A percentile compares a stretch with the other conserved stretches of the same genome.
These are phyloP conservation scores for Apaloderma vittatum DNA, from an alignment of 2,113 vertebrate species.

Conservation along the genomic window DNA sequence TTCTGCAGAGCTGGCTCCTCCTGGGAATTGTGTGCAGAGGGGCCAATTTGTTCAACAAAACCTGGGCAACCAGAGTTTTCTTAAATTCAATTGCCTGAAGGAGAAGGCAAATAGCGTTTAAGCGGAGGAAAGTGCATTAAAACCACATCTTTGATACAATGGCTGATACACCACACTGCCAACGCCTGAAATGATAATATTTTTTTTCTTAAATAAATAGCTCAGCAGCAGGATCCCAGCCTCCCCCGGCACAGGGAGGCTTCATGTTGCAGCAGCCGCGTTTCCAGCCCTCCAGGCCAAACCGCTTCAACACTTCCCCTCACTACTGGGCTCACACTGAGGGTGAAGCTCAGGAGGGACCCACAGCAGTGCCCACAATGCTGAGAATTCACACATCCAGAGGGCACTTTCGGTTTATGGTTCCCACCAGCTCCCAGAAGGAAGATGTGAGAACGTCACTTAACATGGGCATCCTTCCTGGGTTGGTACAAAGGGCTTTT, in stretches of 20 bases:
- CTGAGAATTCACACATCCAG: neutral
- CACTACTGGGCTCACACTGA: neutral
- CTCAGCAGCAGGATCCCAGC: slow-evolving; percentile 23
- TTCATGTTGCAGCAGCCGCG: neutral
- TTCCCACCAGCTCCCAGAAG: neutral
- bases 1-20: slow-evolving; percentile 70
- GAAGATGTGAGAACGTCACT: neutral
- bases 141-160: slow-evolving; percentile 72
- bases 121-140: slow-evolving; percentile 72
- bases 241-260: neutral
- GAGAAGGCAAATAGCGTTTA: slow-evolving; percentile 75
- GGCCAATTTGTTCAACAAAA: slow-evolving; percentile 68
- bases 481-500: neutral
- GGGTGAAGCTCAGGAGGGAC: neutral
- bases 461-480: neutral
- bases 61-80: slow-evolving; percentile 69
- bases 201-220: slow-evolving; percentile 78
- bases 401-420: neutral
- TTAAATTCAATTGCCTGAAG: slow-evolving; percentile 78
- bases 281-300: slow-evolving; percentile 51
- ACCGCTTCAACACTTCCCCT: neutral
- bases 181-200: slow-evolving; percentile 75
- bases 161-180: slow-evolving; percentile 51
- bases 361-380: accelerated
- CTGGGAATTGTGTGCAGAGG: slow-evolving; percentile 52